phyloP scores from a whole-genome alignment of 2,888 invertebrate genomes.

The Malthinus seriepunctatus region DNA sequence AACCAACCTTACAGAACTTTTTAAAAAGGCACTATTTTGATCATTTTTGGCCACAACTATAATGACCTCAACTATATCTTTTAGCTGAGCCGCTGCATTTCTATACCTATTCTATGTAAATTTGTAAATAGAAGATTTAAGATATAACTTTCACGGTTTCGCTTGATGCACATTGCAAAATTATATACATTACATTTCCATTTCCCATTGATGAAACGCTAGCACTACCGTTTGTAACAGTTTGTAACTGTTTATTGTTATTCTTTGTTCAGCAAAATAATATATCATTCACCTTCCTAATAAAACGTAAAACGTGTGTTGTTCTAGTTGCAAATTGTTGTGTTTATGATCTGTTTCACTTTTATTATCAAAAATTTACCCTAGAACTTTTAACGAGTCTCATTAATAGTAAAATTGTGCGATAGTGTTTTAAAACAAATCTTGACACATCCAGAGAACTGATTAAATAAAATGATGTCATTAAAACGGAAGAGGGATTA shows the following conservation, averaged over 20 bases:
- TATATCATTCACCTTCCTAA: slow-evolving; percentile 12
- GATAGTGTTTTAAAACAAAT: background rate
- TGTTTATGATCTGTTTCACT: too few relatives aligned
- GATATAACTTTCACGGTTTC: slow-evolving; percentile 25
- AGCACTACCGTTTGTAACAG: slow-evolving; percentile 11
- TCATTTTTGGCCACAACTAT: too few relatives aligned
- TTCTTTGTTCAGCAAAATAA: too few relatives aligned
- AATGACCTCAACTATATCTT: too few relatives aligned
- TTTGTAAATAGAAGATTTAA: slow-evolving; percentile 7
- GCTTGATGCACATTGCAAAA: slow-evolving; percentile 24
- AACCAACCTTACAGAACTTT: too few relatives aligned
- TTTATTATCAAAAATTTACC: too few relatives aligned
- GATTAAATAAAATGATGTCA: slow-evolving; percentile 46
- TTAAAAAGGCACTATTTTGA: too few relatives aligned
- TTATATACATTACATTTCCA: slow-evolving; percentile 14
- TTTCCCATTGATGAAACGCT: slow-evolving; percentile 12
- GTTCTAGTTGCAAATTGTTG: background rate
- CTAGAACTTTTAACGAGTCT: background rate
- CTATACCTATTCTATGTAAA: too few relatives aligned
- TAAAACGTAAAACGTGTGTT: slow-evolving; percentile 12
- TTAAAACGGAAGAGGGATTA: slow-evolving; percentile 69
- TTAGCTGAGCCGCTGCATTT: too few relatives aligned
- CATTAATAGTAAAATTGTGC: background rate
- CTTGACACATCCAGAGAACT: background rate
- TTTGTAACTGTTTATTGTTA: slow-evolving; percentile 2